Evolutionary conservation across 23 tunicate species (phyloP).

Genomic region (Pegea sp.): DNA sequence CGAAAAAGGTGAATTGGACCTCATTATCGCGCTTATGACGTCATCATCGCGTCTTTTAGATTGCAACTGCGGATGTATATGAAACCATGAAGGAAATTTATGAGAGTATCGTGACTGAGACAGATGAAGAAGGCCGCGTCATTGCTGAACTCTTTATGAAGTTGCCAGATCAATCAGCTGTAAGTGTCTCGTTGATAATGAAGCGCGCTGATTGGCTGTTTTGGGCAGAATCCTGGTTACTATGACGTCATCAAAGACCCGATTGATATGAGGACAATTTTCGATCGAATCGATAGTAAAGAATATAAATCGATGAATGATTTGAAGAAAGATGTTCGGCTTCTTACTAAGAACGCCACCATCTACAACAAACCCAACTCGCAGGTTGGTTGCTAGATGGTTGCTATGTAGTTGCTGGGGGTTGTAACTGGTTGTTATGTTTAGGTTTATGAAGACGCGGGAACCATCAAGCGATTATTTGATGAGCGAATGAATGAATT

Average conservation of each 20-base stretch:
- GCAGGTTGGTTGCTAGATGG: conserved; percentile 14
- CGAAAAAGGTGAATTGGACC: too few relatives aligned
- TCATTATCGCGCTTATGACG: too few relatives aligned
- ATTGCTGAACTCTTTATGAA: conserved; percentile 78
- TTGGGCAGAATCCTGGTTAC: conserved; percentile 37
- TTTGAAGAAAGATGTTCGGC: conserved; percentile 48
- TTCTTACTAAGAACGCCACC: conserved; percentile 67
- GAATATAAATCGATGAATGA: conserved; percentile 21
- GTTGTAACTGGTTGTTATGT: neutral
- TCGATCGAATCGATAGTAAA: conserved; percentile 22
- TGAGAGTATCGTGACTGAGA: conserved; percentile 36
- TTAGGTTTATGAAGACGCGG: conserved; percentile 65
- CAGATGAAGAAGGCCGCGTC: conserved; percentile 67
- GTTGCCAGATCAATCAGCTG: conserved; percentile 29
- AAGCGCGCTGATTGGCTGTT: too few relatives aligned
- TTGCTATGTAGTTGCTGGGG: neutral
- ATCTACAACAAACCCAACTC: conserved; percentile 75
- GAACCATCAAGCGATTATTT: conserved; percentile 16
- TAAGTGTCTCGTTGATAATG: neutral
- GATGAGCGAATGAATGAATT: conserved; percentile 28
- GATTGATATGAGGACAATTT: conserved; percentile 57
- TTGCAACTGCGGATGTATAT: neutral
- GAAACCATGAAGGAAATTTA: conserved; percentile 46
- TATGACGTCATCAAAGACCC: conserved; percentile 72
- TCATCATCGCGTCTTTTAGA: neutral